Evolutionary conservation across 1,140 invertebrate species (phyloP).

Genomic region (Trigoniulus corallinus): DNA sequence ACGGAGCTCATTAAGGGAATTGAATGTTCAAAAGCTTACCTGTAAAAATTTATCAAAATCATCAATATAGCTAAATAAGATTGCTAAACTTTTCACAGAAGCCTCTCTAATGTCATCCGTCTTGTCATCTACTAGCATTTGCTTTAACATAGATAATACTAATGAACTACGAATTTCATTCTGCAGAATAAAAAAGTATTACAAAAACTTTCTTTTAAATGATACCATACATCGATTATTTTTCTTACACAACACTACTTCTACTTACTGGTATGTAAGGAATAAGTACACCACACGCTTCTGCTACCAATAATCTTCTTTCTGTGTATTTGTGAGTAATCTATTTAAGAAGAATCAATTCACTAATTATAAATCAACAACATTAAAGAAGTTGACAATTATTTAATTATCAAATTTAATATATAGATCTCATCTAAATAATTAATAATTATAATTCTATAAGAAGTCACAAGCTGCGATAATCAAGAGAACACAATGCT

Average conservation of each 20-base stretch:
- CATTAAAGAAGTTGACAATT: too few relatives aligned
- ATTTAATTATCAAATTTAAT: neutral
- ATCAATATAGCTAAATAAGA: conserved; percentile 43
- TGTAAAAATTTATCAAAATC: conserved; percentile 50
- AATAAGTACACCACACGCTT: conserved; percentile 50
- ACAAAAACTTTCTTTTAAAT: conserved; percentile 23
- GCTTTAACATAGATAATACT: conserved; percentile 53
- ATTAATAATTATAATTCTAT: conserved; percentile 2
- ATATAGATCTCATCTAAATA: neutral
- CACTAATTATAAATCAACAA: neutral
- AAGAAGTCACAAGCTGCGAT: too few relatives aligned
- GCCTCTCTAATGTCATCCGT: conserved; percentile 43
- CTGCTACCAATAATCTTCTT: conserved; percentile 47
- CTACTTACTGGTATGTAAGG: conserved; percentile 43
- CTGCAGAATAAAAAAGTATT: conserved; percentile 29
- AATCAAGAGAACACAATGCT: neutral
- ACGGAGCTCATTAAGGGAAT: too few relatives aligned
- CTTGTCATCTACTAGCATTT: conserved; percentile 52
- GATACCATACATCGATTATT: too few relatives aligned
- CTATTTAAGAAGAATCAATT: conserved; percentile 15
- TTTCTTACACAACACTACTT: neutral
- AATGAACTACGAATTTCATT: conserved; percentile 48
- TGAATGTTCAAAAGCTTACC: too few relatives aligned
- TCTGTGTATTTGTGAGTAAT: conserved; percentile 53
- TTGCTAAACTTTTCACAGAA: conserved; percentile 42